Base-by-base conservation (phyloP, 2,888 invertebrate species). In the Encarsia formosa region DNA sequence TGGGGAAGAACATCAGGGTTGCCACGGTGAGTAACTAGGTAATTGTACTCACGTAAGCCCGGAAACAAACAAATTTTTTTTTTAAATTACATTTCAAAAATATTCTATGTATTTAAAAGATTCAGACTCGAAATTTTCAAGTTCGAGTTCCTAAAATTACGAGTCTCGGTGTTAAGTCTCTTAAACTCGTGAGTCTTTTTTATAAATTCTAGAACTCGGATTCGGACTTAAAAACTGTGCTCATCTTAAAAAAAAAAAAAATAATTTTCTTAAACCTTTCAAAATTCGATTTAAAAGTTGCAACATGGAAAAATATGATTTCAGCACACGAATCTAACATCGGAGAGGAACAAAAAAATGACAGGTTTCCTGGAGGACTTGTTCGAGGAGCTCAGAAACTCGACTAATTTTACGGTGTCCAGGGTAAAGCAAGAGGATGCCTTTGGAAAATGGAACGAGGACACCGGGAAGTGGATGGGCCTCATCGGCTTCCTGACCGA, bases 331-430 rank as follows among this genome's bases (percentile, higher is more conserved):
- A 31, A 26, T 8, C 3, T 8, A 20, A 41, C 49, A 4, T 11
- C 15, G 1, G 13, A 3, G 15, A 20, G 9, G 18, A 54, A 65
- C 23, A 60, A 57, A 0, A 52, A 38, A 4, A 35, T 68, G 6
- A 29, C 41, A 1, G 62, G 63, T 8, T 64, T 63, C 22, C 54
- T 68, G 8, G 66, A 66, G 3, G 37, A 19, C 0, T 18, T 71
- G 13, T 16, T 69, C 13, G 31, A 5, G 1, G 66, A 68, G 32
- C 46, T 71, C 4, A 57, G 55, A n/a, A 50, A 37, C 15, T 57
- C 31, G 19, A 59, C 68, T 58, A 69, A 71, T 49, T 70, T 70
- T 44, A 62, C 43, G 23, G 47, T 64, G n/a, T 15, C 52, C 1
- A 8, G 46, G n/a, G 31, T 49, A 8, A 34, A 48, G 1, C 34